Evolutionary conservation across 2,797 vertebrate species (phyloP).

Genomic region (Protonibea diacanthus): DNA sequence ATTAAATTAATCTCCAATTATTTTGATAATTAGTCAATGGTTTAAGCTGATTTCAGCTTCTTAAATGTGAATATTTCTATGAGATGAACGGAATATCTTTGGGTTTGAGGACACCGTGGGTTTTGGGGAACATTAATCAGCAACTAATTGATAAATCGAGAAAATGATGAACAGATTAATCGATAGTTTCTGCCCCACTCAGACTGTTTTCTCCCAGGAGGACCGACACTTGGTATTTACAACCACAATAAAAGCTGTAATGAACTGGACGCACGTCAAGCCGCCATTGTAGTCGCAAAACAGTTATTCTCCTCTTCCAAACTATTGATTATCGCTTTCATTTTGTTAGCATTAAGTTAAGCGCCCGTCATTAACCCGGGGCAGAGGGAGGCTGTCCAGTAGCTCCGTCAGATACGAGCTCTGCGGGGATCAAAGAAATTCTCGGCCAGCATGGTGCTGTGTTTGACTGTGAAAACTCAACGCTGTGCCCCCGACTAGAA

Average conservation of each 20-base stretch:
- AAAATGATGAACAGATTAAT: background rate
- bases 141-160: too few relatives aligned
- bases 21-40: too few relatives aligned
- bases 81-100: too few relatives aligned
- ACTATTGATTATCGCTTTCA: background rate
- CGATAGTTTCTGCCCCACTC: background rate
- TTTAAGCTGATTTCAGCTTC: too few relatives aligned
- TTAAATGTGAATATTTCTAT: too few relatives aligned
- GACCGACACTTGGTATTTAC: slow-evolving; percentile 34
- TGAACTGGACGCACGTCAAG: slow-evolving; percentile 7
- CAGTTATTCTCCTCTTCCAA: slow-evolving; percentile 1
- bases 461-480: slow-evolving; percentile 63
- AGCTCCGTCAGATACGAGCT: slow-evolving; percentile 28
- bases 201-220: slow-evolving; percentile 12
- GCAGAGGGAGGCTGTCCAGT: slow-evolving; percentile 13
- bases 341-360: slow-evolving; percentile 10
- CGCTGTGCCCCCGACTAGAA: slow-evolving; percentile 36
- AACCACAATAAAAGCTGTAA: slow-evolving; percentile 42
- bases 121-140: too few relatives aligned
- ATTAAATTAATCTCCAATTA: too few relatives aligned
- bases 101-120: too few relatives aligned
- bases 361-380: slow-evolving; percentile 14
- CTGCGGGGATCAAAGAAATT: slow-evolving; percentile 70
- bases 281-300: background rate
- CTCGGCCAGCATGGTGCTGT: slow-evolving; percentile 62